A percentile compares a stretch with the other conserved stretches of the same genome.
phyloP scores from a whole-genome alignment of 2,888 invertebrate species.

The Dicycla oo region DNA sequence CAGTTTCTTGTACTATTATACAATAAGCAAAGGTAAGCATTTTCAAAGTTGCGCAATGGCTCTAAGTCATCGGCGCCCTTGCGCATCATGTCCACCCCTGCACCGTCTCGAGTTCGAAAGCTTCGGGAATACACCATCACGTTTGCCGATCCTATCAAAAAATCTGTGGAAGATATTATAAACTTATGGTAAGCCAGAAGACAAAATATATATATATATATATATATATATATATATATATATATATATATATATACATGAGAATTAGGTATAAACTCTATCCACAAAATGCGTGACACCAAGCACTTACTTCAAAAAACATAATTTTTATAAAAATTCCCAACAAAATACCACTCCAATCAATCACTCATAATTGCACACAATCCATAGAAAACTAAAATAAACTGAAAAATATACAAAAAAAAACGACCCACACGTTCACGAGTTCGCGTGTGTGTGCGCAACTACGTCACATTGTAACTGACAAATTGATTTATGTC shows the following conservation, averaged over 20 bases:
- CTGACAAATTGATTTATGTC: constrained; percentile 89
- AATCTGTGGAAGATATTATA: neutral
- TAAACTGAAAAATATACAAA: constrained; percentile 57
- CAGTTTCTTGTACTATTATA: neutral
- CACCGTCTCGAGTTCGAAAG: neutral
- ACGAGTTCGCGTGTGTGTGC: constrained; percentile 67
- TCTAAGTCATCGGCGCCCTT: neutral
- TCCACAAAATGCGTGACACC: constrained; percentile 27
- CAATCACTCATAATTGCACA: constrained; percentile 64
- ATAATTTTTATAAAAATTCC: constrained; percentile 27
- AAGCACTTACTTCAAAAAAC: constrained; percentile 31
- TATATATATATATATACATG: too few species aligned
- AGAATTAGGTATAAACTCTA: neutral
- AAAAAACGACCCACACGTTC: constrained; percentile 61
- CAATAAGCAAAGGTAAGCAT: neutral
- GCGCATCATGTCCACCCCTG: constrained; percentile 2
- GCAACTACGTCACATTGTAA: constrained; percentile 77
- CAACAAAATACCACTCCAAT: constrained; percentile 50
- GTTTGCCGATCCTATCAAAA: neutral
- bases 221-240: too few species aligned
- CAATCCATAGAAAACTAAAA: constrained; percentile 65
- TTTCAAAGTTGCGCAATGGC: neutral
- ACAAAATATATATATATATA: too few species aligned
- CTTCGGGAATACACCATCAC: too few species aligned
- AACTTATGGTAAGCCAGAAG: too few species aligned